Evolutionary conservation across 2,888 invertebrate genomes (phyloP).

Genomic region (Caenorhabditis sp.): DNA sequence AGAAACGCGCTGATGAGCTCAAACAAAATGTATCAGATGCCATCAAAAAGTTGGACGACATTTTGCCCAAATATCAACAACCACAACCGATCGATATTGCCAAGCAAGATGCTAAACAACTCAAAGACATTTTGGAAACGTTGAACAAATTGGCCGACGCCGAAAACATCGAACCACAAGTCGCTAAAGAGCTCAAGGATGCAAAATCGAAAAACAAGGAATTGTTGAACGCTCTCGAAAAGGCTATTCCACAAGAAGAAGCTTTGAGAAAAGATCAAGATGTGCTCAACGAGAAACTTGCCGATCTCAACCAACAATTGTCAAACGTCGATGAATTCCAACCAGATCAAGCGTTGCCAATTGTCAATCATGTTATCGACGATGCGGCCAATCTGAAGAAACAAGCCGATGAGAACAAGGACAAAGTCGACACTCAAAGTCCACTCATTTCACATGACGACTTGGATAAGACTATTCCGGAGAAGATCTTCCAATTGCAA

Average conservation of each 20-base stretch:
- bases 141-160: neutral
- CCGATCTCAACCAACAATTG: neutral
- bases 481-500: conserved; percentile 6
- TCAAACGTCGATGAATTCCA: neutral
- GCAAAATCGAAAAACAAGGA: conserved; percentile 22
- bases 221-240: conserved; percentile 8
- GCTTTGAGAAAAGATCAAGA: conserved; percentile 8
- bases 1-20: conserved; percentile 30
- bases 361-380: conserved; percentile 19
- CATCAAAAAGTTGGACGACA: conserved; percentile 12
- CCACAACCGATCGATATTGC: conserved; percentile 17
- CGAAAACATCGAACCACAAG: conserved; percentile 14
- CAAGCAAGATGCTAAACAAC: conserved; percentile 10
- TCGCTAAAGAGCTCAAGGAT: conserved; percentile 20
- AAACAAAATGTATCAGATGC: conserved; percentile 21
- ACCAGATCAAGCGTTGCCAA: conserved; percentile 11
- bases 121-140: conserved; percentile 10
- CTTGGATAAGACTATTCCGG: conserved; percentile 16
- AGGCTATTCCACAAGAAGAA: conserved; percentile 14
- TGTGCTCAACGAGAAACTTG: neutral
- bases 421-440: conserved; percentile 5
- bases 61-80: conserved; percentile 15
- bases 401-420: conserved; percentile 12
- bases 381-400: conserved; percentile 16
- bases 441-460: conserved; percentile 19